A percentile compares a stretch with the other conserved stretches of the same genome.
These are phyloP conservation scores for Dunckerocampus dactyliophorus DNA, from an alignment of 2,113 vertebrate genomes.

Conservation along the genomic window DNA sequence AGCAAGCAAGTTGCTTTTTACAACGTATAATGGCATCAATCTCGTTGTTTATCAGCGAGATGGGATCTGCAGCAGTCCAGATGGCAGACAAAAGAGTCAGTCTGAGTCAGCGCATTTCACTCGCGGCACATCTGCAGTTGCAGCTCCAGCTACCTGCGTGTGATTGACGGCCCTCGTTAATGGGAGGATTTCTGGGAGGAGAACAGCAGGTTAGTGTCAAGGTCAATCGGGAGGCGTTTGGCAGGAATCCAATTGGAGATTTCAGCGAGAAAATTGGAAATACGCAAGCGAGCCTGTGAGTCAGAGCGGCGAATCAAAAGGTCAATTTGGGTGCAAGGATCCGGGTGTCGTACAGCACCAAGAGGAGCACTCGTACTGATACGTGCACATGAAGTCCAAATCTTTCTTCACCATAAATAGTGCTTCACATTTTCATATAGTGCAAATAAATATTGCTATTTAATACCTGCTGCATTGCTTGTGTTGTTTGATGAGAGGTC, in stretches of 20 bases:
- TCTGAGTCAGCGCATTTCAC: conserved; percentile 58
- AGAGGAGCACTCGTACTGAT: conserved; percentile 1
- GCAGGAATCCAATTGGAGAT: conserved; percentile 53
- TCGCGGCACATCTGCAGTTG: conserved; percentile 30
- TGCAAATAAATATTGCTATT: no score
- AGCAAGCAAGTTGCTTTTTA: conserved; percentile 12
- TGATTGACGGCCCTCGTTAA: conserved; percentile 63
- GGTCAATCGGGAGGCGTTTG: conserved; percentile 52
- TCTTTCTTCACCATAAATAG: no score
- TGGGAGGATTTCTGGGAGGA: conserved; percentile 43
- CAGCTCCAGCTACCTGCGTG: conserved; percentile 23
- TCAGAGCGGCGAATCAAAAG: conserved; percentile 51
- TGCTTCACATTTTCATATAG: no score
- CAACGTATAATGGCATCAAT: conserved; percentile 27
- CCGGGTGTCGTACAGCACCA: conserved; percentile 37
- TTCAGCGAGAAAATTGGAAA: conserved; percentile 47
- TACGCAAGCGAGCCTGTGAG: conserved; percentile 46
- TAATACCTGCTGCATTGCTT: no score
- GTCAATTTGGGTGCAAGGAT: conserved; percentile 46
- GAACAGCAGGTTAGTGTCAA: conserved; percentile 56
- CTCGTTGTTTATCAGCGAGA: conserved; percentile 29
- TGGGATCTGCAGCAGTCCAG: conserved; percentile 42
- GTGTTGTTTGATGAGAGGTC: no score
- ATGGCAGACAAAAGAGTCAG: conserved; percentile 47
- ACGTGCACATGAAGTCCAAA: background rate